A percentile compares a stretch with the other conserved stretches of the same genome.
Evolutionary conservation across 2,797 vertebrate species (phyloP).

Genomic region (Tamandua tetradactyla): DNA sequence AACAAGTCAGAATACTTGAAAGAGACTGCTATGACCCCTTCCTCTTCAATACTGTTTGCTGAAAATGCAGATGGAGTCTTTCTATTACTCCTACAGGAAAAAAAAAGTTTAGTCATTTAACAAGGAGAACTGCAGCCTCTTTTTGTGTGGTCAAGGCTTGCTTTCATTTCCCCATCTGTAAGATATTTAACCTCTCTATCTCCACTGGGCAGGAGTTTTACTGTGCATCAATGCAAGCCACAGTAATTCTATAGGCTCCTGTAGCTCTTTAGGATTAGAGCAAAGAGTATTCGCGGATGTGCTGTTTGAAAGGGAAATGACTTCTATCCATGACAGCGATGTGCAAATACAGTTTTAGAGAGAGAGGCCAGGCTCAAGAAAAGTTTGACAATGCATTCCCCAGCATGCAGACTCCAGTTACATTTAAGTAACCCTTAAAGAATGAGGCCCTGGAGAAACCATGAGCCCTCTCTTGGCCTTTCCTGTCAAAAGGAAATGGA

Average conservation of each 20-base stretch:
- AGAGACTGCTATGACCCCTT: not conserved
- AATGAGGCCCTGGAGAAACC: slow-evolving; percentile 39
- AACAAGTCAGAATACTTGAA: slow-evolving; percentile 31
- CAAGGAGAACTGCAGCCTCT: not conserved
- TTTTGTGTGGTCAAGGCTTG: slow-evolving; percentile 4
- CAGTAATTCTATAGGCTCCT: slow-evolving; percentile 1
- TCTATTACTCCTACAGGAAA: not conserved
- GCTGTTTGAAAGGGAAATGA: slow-evolving; percentile 42
- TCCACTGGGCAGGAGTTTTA: slow-evolving; percentile 8
- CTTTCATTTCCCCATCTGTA: slow-evolving; percentile 50
- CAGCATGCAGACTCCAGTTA: not conserved
- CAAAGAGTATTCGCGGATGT: slow-evolving; percentile 7
- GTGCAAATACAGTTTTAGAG: not conserved
- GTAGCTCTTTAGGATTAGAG: slow-evolving; percentile 29
- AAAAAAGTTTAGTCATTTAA: not conserved
- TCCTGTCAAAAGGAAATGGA: slow-evolving; percentile 43
- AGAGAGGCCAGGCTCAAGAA: slow-evolving; percentile 21
- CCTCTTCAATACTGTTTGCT: not conserved
- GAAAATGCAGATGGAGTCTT: not conserved
- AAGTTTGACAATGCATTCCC: not conserved
- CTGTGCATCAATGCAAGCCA: not conserved
- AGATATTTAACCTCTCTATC: slow-evolving; percentile 17
- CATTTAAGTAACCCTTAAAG: slow-evolving; percentile 17
- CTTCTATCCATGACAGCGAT: slow-evolving; percentile 15
- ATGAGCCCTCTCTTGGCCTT: not conserved